Evolutionary conservation across 2,888 invertebrate species (phyloP).

Genomic region (Kuschelorhynchus macadamiae): DNA sequence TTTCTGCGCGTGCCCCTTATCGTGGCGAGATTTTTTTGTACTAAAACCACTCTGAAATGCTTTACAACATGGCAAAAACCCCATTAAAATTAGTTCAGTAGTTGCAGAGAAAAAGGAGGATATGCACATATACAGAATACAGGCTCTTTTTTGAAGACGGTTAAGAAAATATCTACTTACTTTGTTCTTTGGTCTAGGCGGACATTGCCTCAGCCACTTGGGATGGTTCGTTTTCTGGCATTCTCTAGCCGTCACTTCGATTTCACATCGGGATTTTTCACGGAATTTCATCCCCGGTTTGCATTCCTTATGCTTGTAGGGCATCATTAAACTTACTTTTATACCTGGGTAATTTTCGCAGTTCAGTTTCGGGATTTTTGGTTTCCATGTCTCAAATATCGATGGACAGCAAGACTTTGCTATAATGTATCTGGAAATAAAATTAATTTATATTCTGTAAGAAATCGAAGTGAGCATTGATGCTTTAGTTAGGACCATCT

Average conservation of each 20-base stretch:
- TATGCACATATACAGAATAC: too few relatives aligned
- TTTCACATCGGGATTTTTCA: conserved; percentile 24
- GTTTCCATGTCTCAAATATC: conserved; percentile 57
- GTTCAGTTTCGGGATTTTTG: conserved; percentile 53
- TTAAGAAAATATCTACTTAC: too few relatives aligned
- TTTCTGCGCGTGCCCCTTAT: too few relatives aligned
- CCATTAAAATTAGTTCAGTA: too few relatives aligned
- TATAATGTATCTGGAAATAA: conserved; percentile 45
- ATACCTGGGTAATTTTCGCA: conserved; percentile 9
- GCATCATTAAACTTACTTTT: conserved; percentile 9
- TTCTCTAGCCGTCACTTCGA: conserved; percentile 40
- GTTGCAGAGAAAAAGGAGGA: too few relatives aligned
- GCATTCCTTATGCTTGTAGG: conserved; percentile 26
- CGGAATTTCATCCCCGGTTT: conserved; percentile 21
- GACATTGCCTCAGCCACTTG: conserved; percentile 26
- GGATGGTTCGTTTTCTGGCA: conserved; percentile 39
- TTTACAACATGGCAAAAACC: too few relatives aligned
- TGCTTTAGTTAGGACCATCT: too few relatives aligned
- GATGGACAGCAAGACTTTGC: conserved; percentile 55
- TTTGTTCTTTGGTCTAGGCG: conserved; percentile 23
- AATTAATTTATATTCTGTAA: too few relatives aligned
- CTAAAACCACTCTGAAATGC: too few relatives aligned
- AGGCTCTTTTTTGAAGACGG: too few relatives aligned
- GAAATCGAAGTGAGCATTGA: too few relatives aligned
- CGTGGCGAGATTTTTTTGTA: too few relatives aligned